Base-by-base conservation (phyloP, 2,797 vertebrate species). In the Tinamus major region DNA sequence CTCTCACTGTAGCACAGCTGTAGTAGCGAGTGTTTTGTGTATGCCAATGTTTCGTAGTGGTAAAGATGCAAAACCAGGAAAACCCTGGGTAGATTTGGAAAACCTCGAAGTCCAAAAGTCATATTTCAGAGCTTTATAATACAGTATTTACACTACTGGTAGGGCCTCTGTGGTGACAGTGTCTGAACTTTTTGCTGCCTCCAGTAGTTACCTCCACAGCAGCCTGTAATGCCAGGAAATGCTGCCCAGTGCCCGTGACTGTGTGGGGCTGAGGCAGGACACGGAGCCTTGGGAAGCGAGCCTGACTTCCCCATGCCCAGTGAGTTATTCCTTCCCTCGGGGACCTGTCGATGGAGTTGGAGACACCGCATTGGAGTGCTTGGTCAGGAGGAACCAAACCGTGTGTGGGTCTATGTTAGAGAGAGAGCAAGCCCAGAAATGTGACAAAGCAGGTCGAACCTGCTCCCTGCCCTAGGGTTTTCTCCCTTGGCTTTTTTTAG, bases 101-200 rank as follows among this genome's bases (percentile, higher is more conserved):
- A 76, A 23, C 49, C 76, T 69, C 2, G 0, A 49, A 94, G 58
- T 31, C 23, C n/a, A 81, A 81, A 86, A 84, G 49, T 24, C 81
- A 33, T 42, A 76, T 69, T 91, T 78, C 44, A 84, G 49, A 72
- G 27, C 51, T 27, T 49, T 23, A 13, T 13, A 49, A 24, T 49
- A 3, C 0, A 0, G 0, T 48, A 21, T 68, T 51, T 55, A 1
- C 56, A 69, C 13, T 11, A 5, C 18, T 10, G 42, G 10, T 13
- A 6, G 13, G 29, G 53, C 7, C 17, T 62, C 37, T 35, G 0
- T 23, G 44, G 31, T 59, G 46, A 9, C 11, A 4, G 3, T 19
- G 13, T 13, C 35, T 33, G 41, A 56, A 31, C 44, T 48, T 6
- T 44, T 71, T 63, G n/a, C 29, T 53, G 11, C 14, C 53, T 68